A percentile compares a stretch with the other conserved stretches of the same genome.
These are phyloP conservation scores for Harpagoxenus sublaevis DNA, from an alignment of 2,888 invertebrate genomes.

Conservation along the genomic window DNA sequence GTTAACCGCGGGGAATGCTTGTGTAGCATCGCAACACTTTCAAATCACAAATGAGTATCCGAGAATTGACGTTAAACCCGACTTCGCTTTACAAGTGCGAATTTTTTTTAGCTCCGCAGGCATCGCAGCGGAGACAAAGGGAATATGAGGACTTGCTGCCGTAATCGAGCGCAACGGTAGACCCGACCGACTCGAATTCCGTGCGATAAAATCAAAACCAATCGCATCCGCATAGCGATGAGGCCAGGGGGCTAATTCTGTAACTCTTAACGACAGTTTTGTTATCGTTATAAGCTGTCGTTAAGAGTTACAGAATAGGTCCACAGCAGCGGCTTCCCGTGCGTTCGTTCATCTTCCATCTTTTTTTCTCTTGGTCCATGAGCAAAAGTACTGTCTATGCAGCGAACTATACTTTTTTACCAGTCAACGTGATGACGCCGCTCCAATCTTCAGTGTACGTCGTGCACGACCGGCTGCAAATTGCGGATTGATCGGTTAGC, in stretches of 20 bases:
- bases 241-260: too few relatives aligned
- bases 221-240: slow-evolving; percentile 45
- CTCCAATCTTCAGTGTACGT: slow-evolving; percentile 18
- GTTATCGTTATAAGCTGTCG: too few relatives aligned
- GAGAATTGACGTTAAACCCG: not conserved
- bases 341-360: slow-evolving; percentile 1
- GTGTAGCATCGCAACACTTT: not conserved
- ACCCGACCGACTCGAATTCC: slow-evolving; percentile 38
- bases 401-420: slow-evolving; percentile 3
- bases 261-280: too few relatives aligned
- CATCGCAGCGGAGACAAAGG: not conserved
- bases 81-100: not conserved
- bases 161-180: slow-evolving; percentile 10
- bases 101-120: not conserved
- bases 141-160: not conserved
- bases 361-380: slow-evolving; percentile 36
- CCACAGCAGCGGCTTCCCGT: not conserved
- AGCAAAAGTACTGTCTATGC: slow-evolving; percentile 36
- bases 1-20: not conserved
- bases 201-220: slow-evolving; percentile 39
- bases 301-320: too few relatives aligned
- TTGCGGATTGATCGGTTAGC: slow-evolving; percentile 21
- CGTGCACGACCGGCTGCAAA: slow-evolving; percentile 51
- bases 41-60: not conserved
- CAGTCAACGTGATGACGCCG: slow-evolving; percentile 8